These are phyloP conservation scores for Suricata suricatta DNA, from an alignment of 2,113 vertebrate species.

Conservation along the genomic window DNA sequence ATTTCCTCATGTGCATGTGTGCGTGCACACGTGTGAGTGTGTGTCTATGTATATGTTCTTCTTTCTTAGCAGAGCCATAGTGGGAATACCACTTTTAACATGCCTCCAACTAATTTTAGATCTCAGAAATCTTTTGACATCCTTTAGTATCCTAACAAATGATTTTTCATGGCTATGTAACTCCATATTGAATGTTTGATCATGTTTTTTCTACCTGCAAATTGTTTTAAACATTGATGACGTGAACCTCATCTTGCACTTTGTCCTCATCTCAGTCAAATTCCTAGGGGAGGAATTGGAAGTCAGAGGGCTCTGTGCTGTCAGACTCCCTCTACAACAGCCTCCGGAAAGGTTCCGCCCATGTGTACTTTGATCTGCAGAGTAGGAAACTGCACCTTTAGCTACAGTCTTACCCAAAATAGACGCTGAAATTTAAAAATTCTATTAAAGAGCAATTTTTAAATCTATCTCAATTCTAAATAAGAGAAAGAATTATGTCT, in stretches of 20 bases:
- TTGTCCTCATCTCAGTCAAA: background rate
- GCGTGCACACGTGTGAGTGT: background rate
- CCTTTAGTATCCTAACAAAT: background rate
- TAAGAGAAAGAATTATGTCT: background rate
- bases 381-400: background rate
- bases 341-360: accelerated
- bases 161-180: background rate
- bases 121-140: background rate
- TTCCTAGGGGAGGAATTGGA: background rate
- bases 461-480: background rate
- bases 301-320: background rate
- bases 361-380: background rate
- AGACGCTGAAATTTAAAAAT: background rate
- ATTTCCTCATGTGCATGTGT: background rate
- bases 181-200: background rate
- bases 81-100: background rate
- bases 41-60: background rate
- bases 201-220: background rate
- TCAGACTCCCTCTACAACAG: too few species aligned
- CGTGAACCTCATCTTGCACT: accelerated
- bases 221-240: background rate
- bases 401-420: background rate
- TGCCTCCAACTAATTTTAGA: background rate
- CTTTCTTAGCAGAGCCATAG: background rate
- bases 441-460: background rate